A percentile compares a stretch with the other conserved stretches of the same genome.
phyloP scores from a whole-genome alignment of 1,140 invertebrate species.

The Drosophila nigromelanica region DNA sequence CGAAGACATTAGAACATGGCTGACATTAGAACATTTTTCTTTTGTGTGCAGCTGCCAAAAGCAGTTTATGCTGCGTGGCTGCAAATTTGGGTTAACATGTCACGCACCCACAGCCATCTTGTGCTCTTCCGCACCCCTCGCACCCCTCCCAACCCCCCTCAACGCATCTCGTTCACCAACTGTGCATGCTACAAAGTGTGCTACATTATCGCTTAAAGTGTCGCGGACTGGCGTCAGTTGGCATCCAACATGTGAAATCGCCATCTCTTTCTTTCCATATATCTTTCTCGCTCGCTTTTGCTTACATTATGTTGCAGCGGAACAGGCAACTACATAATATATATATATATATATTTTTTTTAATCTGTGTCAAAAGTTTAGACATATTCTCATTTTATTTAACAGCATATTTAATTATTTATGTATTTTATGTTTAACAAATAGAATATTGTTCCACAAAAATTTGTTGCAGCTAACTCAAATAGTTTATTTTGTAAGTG shows the following conservation, averaged over 20 bases:
- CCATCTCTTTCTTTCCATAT: constrained; percentile 10
- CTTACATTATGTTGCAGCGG: neutral
- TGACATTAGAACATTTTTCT: constrained; percentile 74
- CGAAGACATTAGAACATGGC: constrained; percentile 22
- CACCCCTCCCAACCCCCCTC: no score
- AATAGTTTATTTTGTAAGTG: neutral
- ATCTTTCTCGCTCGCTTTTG: neutral
- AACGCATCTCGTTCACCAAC: neutral
- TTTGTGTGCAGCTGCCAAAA: constrained; percentile 77
- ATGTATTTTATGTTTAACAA: neutral
- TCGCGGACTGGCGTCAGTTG: constrained; percentile 60
- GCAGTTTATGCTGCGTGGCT: constrained; percentile 68
- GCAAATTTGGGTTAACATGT: constrained; percentile 83
- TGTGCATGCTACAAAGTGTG: constrained; percentile 59
- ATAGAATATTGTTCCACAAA: neutral
- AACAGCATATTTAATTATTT: neutral
- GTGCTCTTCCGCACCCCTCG: neutral
- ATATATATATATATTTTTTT: neutral
- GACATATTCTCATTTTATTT: no score
- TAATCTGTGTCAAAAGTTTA: constrained; percentile 1
- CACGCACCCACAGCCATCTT: constrained; percentile 54
- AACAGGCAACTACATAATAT: neutral
- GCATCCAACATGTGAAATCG: constrained; percentile 40
- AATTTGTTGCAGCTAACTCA: neutral
- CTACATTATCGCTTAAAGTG: constrained; percentile 76